Base-by-base conservation (phyloP, 2,113 vertebrate species). In the Grammomys dolichurus region DNA sequence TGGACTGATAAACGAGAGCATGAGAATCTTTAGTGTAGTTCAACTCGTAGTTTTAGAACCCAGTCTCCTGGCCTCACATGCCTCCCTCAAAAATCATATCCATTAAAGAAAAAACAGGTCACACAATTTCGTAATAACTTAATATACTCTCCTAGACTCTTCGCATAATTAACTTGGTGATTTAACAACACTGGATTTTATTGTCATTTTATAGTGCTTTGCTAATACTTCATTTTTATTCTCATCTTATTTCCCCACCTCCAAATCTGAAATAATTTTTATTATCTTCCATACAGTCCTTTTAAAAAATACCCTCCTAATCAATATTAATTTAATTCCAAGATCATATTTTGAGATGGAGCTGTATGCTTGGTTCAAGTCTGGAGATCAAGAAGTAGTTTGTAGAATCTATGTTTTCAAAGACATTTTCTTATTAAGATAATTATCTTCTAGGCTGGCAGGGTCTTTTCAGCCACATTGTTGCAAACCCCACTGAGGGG, bases 311-410 rank as follows among this genome's bases (percentile, higher is more conserved):
- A 46, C 13, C 97, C 56, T 97, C 95, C 97, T 97, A 98, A 98
- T 98, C 98, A 98, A 97, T 98, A 98, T 97, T 98, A 98, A 98
- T 98, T 99, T 98, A 84, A 95, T 84, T 28, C 72, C 97, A 91
- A 96, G 81, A 14, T 97, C 46, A 36, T 98, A 98, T 97, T 98
- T 98, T 97, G 96, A 88, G 93, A 94, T 95, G 97, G 97, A 96
- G 89, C 95, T 96, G 85, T 97, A 97, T 97, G 94, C 98, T 98
- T 98, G 96, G 97, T 92, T 95, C 24, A 60, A 86, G 97, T 98
- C 98, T 97, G 94, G 97, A 95, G 97, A 98, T 98, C 97, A 97
- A 70, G 36, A 97, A 93, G 95, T 78, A 97, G 97, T 97, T 98
- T 96, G 93, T 97, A 93, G 97, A 98, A 92, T 97, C 82, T 90